Base-by-base conservation (phyloP, 2,113 vertebrate genomes). In the Harpagus bidentatus region DNA sequence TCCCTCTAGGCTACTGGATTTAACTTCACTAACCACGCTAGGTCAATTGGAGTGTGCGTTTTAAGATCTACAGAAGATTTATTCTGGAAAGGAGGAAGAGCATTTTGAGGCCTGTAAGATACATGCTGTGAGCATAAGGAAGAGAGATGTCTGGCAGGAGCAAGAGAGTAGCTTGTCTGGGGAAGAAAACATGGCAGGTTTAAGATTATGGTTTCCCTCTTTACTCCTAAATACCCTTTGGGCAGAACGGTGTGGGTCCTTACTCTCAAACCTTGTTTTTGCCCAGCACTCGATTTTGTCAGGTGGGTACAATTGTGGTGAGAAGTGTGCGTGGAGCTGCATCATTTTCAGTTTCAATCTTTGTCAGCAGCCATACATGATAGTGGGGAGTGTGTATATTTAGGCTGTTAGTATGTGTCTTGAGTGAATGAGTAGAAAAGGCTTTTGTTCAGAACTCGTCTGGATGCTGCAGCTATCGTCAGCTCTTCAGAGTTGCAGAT, bases 311-410 rank as follows among this genome's bases (percentile, higher is more conserved):
- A 23, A 3, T 10, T 58, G 19, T 19, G 38, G n/a, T 26, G 50
- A 65, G 38, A 61, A 48, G 7, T 8, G 32, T 53, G 62, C 12
- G 11, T 28, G 19, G 38, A 53, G 61, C 52, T 80, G 43, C 36
- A 31, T 52, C n/a, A 10, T 36, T 52, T 73, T 70, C 55, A 8
- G 13, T 28, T 69, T 56, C 66, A 48, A 4, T 34, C 66, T 70
- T 36, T 47, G 43, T 31, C 3, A 1, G 40, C 40, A 87, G 67
- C 58, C 31, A 1, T 55, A 38, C 0, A 0, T 10, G 25, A 7
- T 23, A 45, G 47, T 9, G 59, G 61, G 43, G 42, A 23, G 47
- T 19, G 32, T 52, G 47, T 42, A 3, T 77, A 22, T 76, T 72
- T 73, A 50, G 59, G 7, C 43, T 58, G 8, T 63, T 56, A 17